Percentiles rank a stretch among this genome's conserved stretches.
Conservation (phyloP, 1,140 invertebrate genomes). For the Hylaeus anthracinus region DNA sequence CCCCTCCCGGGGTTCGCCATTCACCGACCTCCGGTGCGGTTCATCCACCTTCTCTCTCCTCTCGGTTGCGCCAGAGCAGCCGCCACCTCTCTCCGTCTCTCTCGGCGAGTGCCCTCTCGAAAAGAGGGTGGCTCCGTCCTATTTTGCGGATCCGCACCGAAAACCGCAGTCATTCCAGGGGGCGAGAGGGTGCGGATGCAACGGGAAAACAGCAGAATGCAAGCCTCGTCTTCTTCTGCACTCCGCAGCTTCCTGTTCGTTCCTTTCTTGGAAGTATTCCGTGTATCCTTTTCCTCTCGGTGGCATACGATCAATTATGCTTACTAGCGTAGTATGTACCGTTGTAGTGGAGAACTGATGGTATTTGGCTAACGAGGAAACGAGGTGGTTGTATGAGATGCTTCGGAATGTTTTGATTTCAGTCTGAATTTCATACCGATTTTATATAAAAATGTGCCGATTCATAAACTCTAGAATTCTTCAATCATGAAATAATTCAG, state of each 20-base stretch:
- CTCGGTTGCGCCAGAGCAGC: neutral
- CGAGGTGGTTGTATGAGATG: too few species aligned
- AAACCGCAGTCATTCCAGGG: slow-evolving; percentile 59
- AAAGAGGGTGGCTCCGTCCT: slow-evolving; percentile 56
- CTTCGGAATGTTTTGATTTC: too few species aligned
- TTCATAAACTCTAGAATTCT: too few species aligned
- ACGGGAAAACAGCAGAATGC: slow-evolving; percentile 5
- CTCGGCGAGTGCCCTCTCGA: slow-evolving; percentile 39
- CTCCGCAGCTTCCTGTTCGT: neutral
- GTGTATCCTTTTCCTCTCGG: too few species aligned
- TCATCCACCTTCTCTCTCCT: slow-evolving; percentile 45
- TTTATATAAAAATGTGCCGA: too few species aligned
- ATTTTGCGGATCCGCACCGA: slow-evolving; percentile 64
- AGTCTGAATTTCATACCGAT: too few species aligned
- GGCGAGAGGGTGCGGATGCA: slow-evolving; percentile 7
- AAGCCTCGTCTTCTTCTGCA: neutral
- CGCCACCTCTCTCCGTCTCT: neutral
- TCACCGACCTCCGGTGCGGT: slow-evolving; percentile 44
- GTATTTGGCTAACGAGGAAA: too few species aligned
- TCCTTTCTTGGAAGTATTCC: too few species aligned
- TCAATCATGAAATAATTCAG: too few species aligned
- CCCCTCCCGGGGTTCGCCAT: slow-evolving; percentile 45
- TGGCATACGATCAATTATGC: too few species aligned
- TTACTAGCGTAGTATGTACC: too few species aligned
- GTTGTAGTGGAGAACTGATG: too few species aligned